Evolutionary conservation across 2,888 invertebrate genomes (phyloP), one percentile per base, ranked within the genome.

Genomic region (Drosophila paracracens): DNA sequence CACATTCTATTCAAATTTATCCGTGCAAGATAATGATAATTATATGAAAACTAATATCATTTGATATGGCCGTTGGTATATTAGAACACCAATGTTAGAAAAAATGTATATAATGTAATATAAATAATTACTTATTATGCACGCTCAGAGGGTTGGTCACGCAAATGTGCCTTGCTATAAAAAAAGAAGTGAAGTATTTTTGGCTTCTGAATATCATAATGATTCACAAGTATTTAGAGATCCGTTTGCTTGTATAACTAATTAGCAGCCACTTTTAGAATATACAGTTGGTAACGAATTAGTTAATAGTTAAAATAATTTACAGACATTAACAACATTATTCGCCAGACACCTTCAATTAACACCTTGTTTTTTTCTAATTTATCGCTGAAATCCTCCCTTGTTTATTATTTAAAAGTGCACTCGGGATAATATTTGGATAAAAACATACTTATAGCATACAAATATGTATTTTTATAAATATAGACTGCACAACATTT

Each of bases 241-340:
- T 25, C 16, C 25, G 8, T 8, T 50, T 38, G 40, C 53, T 50
- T 54, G 25, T 46, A 29, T 38, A 18, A 13, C 2, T n/a, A 43
- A 64, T 76, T 79, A 76, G 10, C 68, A 68, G 43, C 33, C 29
- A 33, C 35, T 56, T 60, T 52, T 56, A 27, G 43, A 63, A 57
- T 66, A 62, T 59, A 59, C 18, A 71, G 48, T 56, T 38, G 51
- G 35, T 63, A 18, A 38, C 38, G 18, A 63, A 76, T 63, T 66
- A 43, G 27, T 59, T 40, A 31, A 40, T 67, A 51, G 60, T 48
- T 79, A 16, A 50, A 74, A 27, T 54, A 58, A 68, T 43, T 61
- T 64, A 21, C 63, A 59, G 35, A 18, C 46, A 78, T 67, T 59
- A 27, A 54, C 46, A 29, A 51, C 40, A 54, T 36, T 48, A 76